phyloP scores from a whole-genome alignment of 1,140 invertebrate species.

The Drosophila erecta region DNA sequence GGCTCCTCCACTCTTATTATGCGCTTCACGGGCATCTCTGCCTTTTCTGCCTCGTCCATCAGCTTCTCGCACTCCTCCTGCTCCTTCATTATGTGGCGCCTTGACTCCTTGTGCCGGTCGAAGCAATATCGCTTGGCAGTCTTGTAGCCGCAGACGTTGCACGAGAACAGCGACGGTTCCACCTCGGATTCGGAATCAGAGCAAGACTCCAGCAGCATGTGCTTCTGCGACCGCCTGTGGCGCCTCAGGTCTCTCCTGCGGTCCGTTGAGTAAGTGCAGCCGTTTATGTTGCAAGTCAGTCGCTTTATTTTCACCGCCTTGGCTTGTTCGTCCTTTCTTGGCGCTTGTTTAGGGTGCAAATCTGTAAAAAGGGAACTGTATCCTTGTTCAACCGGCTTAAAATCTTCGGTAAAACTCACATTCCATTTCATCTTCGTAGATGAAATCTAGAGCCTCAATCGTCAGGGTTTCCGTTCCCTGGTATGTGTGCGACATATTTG shows the following conservation, averaged over 20 bases:
- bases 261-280: constrained; percentile 33
- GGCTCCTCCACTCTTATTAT: background rate
- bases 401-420: constrained; percentile 1
- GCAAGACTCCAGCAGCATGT: background rate
- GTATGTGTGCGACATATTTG: constrained; percentile 5
- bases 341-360: background rate
- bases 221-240: constrained; percentile 29
- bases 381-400: background rate
- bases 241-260: constrained; percentile 29
- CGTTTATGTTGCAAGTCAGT: constrained; percentile 15
- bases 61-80: constrained; percentile 11
- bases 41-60: background rate
- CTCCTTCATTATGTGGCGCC: constrained; percentile 4
- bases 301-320: constrained; percentile 13
- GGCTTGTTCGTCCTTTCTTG: background rate
- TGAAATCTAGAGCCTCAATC: constrained; percentile 7
- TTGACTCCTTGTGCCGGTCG: constrained; percentile 17
- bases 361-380: background rate
- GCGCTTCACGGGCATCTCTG: background rate
- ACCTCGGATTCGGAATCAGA: constrained; percentile 38
- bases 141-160: constrained; percentile 23
- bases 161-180: constrained; percentile 14
- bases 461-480: background rate
- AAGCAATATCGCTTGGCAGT: constrained; percentile 35
- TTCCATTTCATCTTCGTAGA: background rate